Evolutionary conservation across 1,140 invertebrate genomes (phyloP).

Genomic region (Drosophila jambulina): DNA sequence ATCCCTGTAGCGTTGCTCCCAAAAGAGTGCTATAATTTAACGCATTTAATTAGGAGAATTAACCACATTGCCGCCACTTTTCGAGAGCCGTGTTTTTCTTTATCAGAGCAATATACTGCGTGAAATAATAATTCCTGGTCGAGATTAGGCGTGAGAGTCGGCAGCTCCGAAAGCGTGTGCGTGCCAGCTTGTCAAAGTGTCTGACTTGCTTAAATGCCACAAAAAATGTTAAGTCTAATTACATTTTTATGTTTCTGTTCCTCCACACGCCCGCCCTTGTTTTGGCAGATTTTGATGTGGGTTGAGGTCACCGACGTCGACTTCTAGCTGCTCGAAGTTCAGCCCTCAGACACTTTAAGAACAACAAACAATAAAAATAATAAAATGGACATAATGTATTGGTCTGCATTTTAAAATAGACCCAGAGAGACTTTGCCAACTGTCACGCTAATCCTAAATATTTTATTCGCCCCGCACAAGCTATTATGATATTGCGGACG

Average conservation of each 20-base stretch:
- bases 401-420: constrained; percentile 18
- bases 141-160: constrained; percentile 32
- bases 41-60: constrained; percentile 31
- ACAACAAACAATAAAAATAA: constrained; percentile 16
- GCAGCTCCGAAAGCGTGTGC: constrained; percentile 8
- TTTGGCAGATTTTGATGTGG: constrained; percentile 14
- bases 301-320: background rate
- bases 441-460: constrained; percentile 27
- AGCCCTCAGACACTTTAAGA: background rate
- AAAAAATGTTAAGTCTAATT: constrained; percentile 47
- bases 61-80: constrained; percentile 16
- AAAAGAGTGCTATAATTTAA: constrained; percentile 27
- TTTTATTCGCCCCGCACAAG: constrained; percentile 6
- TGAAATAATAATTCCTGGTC: constrained; percentile 33
- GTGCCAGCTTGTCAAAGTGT: constrained; percentile 31
- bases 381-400: constrained; percentile 37
- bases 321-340: background rate
- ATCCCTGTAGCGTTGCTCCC: background rate
- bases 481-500: background rate
- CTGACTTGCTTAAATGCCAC: constrained; percentile 53
- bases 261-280: background rate
- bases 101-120: constrained; percentile 42
- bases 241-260: constrained; percentile 41
- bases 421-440: background rate
- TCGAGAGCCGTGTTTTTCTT: constrained; percentile 20